Evolutionary conservation across 2,888 invertebrate species (phyloP).

Genomic region (Chalcis sispes): DNA sequence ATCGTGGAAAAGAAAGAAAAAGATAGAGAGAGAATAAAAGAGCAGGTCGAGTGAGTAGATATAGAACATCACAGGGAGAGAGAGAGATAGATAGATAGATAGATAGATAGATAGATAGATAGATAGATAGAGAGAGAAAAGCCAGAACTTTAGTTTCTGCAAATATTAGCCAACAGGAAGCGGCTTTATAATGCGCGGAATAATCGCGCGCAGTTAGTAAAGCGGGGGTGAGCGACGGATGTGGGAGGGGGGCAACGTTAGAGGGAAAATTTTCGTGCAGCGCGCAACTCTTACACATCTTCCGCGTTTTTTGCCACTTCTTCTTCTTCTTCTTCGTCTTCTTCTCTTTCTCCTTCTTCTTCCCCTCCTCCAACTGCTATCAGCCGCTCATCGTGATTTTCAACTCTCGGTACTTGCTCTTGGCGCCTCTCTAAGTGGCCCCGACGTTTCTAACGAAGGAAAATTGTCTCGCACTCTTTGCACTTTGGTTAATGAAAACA

Average conservation of each 20-base stretch:
- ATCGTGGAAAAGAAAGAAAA: too few species aligned
- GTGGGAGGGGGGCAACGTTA: too few species aligned
- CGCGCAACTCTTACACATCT: too few species aligned
- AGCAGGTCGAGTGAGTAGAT: too few species aligned
- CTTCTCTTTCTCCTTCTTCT: conserved; percentile 25
- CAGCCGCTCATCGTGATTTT: not conserved
- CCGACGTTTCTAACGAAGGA: conserved; percentile 41
- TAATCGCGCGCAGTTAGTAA: conserved; percentile 43
- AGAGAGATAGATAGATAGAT: too few species aligned
- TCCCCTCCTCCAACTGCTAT: conserved; percentile 22
- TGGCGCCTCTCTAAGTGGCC: conserved; percentile 28
- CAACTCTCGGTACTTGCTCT: not conserved
- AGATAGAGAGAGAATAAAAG: too few species aligned
- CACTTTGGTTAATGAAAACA: conserved; percentile 51
- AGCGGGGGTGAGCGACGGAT: conserved; percentile 18
- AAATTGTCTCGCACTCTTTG: not conserved
- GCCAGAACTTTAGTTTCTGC: conserved; percentile 23
- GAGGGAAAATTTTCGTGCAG: too few species aligned
- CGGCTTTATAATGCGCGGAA: conserved; percentile 26
- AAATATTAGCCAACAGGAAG: conserved; percentile 54
- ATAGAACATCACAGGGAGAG: too few species aligned
- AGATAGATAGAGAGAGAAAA: not conserved
- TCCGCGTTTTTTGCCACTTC: too few species aligned
- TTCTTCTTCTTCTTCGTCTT: not conserved
- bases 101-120: too few species aligned